Percentiles rank a stretch among this genome's conserved stretches.
Evolutionary conservation across 2,797 vertebrate genomes (phyloP).

Genomic region (Sebastolobus alascanus): DNA sequence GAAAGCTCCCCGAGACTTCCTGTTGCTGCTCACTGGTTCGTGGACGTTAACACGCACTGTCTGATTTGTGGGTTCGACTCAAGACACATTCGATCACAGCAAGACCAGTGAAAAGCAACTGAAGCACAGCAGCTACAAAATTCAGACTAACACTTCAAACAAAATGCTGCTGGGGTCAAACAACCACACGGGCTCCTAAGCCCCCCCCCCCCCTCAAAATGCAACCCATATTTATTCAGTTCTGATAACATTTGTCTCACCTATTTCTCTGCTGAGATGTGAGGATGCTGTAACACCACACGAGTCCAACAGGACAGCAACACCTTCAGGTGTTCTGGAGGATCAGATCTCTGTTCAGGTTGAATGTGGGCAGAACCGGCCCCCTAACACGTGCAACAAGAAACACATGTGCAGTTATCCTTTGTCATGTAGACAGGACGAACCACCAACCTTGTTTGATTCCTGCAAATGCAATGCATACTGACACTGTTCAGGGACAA

Average conservation of each 20-base stretch:
- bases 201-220: background rate
- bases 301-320: background rate
- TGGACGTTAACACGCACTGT: background rate
- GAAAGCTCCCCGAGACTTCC: constrained; percentile 2
- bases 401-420: background rate
- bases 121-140: background rate
- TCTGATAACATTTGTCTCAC: background rate
- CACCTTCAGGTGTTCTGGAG: background rate
- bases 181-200: background rate
- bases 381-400: background rate
- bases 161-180: background rate
- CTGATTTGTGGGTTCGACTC: background rate
- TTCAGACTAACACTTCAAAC: background rate
- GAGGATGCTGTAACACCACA: background rate
- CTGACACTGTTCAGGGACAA: background rate
- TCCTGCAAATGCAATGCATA: background rate
- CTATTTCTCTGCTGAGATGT: background rate
- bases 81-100: background rate
- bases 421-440: background rate
- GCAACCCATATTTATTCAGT: background rate
- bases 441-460: background rate
- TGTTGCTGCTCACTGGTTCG: background rate
- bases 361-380: background rate
- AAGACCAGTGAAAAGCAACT: background rate
- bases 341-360: constrained; percentile 7